phyloP scores from a whole-genome alignment of 2,113 vertebrate genomes.

The Tragelaphus buxtoni region DNA sequence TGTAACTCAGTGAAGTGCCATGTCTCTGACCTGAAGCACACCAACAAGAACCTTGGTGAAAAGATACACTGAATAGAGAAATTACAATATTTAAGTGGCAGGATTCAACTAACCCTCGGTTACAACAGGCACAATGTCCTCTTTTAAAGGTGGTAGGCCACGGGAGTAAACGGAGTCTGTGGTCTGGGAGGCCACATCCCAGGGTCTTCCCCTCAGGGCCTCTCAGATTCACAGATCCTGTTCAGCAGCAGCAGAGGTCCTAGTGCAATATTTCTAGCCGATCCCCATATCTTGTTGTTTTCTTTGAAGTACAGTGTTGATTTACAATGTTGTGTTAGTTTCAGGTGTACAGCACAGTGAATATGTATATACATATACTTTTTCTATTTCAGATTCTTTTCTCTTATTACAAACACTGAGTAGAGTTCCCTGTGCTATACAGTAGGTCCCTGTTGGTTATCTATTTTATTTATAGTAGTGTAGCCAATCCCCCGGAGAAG shows the following conservation, averaged over 20 bases:
- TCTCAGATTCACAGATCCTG: not conserved
- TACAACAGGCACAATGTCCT: not conserved
- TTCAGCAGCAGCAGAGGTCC: not conserved
- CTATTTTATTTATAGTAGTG: not conserved
- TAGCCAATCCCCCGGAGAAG: not conserved
- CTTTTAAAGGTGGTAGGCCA: not conserved
- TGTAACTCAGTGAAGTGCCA: not conserved
- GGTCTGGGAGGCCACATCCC: not conserved
- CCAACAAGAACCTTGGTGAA: not conserved
- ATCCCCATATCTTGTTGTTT: not conserved
- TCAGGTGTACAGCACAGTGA: not conserved
- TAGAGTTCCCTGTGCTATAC: not conserved
- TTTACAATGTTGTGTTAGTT: not conserved
- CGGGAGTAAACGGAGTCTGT: not conserved
- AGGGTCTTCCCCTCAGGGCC: not conserved
- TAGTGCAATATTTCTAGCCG: not conserved
- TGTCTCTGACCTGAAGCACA: not conserved
- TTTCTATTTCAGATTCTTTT: not conserved
- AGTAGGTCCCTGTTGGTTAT: not conserved
- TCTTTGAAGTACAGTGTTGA: not conserved
- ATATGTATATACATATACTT: not conserved
- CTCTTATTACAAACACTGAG: not conserved
- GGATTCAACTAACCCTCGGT: not conserved
- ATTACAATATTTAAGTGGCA: not conserved
- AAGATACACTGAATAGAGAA: not conserved